Conservation (phyloP, 2,888 invertebrate genomes). For the Dysmachus trigonus region DNA sequence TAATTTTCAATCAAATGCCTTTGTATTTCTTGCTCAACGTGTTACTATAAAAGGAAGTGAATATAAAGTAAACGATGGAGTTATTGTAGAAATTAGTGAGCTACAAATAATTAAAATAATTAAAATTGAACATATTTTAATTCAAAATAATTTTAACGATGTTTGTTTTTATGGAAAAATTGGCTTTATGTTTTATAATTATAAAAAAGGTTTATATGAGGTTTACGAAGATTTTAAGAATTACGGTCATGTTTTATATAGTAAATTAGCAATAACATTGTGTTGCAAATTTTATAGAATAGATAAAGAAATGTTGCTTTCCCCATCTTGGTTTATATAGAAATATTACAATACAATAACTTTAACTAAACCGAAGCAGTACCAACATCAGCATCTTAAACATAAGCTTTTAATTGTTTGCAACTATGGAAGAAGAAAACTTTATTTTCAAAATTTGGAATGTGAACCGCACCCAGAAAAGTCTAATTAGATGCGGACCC, state of each 20-base stretch:
- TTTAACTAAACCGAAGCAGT: not conserved
- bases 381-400: not conserved
- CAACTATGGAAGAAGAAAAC: not conserved
- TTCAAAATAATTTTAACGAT: not conserved
- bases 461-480: not conserved
- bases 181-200: not conserved
- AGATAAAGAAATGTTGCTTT: conserved; percentile 1
- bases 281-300: not conserved
- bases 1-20: not conserved
- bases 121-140: conserved; percentile 4
- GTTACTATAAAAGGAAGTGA: not conserved
- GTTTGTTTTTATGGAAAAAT: conserved; percentile 1
- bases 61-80: not conserved
- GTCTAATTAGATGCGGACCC: not conserved
- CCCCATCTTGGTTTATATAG: not conserved
- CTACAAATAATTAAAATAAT: not conserved
- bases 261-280: not conserved
- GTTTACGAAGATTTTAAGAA: not conserved
- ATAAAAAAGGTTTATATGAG: not conserved
- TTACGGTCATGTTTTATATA: not conserved
- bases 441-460: conserved; percentile 1
- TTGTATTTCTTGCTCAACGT: not conserved
- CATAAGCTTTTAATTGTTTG: not conserved
- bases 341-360: not conserved
- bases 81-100: not conserved